These are phyloP conservation scores for Hydrotaea diabolus DNA, from an alignment of 2,888 invertebrate genomes.

Conservation along the genomic window DNA sequence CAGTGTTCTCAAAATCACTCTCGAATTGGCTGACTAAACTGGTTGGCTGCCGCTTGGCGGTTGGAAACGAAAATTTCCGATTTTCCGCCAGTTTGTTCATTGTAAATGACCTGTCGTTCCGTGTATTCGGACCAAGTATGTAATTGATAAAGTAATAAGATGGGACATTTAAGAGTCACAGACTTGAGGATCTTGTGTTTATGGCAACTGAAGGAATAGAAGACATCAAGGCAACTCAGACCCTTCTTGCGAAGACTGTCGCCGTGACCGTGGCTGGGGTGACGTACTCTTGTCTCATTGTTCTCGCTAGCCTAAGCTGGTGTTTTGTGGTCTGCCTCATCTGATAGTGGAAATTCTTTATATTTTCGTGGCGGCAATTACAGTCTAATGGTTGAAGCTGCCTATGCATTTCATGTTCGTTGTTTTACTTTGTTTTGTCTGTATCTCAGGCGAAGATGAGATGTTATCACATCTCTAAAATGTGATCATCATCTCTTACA, in stretches of 20 bases:
- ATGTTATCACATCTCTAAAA: constrained; percentile 43
- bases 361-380: constrained; percentile 67
- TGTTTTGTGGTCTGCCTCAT: constrained; percentile 48
- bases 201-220: background rate
- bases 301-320: background rate
- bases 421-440: background rate
- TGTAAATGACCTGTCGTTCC: background rate
- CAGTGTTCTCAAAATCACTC: constrained; percentile 48
- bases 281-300: constrained; percentile 50
- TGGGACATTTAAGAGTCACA: constrained; percentile 2
- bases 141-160: constrained; percentile 23
- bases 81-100: background rate
- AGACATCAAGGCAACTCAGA: background rate
- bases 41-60: constrained; percentile 54
- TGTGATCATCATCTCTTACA: constrained; percentile 47
- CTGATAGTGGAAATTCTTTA: constrained; percentile 65
- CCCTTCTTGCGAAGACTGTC: background rate
- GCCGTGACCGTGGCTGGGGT: constrained; percentile 50
- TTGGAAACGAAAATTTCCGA: background rate
- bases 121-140: background rate
- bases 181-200: constrained; percentile 11
- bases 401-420: constrained; percentile 54
- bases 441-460: constrained; percentile 17
- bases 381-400: constrained; percentile 63
- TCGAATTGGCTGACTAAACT: constrained; percentile 48